phyloP scores from a whole-genome alignment of 2,888 invertebrate species.

The Chalcis sispes region DNA sequence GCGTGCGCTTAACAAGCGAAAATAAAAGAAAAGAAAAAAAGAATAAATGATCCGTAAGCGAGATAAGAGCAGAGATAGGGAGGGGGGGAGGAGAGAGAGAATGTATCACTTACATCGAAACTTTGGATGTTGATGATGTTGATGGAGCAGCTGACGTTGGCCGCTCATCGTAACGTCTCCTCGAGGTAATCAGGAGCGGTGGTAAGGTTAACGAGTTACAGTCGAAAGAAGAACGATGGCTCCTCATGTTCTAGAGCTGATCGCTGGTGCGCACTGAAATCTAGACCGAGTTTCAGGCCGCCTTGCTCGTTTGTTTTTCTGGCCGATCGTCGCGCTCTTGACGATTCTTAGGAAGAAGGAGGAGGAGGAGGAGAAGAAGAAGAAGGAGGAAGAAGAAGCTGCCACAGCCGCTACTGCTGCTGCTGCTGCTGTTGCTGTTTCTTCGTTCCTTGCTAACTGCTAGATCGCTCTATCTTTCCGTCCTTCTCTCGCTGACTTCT shows the following conservation, averaged over 20 bases:
- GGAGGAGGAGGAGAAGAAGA: too few species aligned
- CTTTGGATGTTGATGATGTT: conserved; percentile 65
- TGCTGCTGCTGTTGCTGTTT: neutral
- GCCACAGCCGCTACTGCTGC: neutral
- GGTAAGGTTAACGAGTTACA: conserved; percentile 6
- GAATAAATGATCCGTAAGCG: neutral
- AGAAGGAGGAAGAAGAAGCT: neutral
- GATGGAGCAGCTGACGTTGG: conserved; percentile 33
- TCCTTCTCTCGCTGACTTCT: too few species aligned
- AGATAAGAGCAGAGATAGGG: neutral
- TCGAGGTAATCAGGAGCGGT: conserved; percentile 20
- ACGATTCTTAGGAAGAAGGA: too few species aligned
- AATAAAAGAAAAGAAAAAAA: neutral
- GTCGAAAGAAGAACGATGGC: conserved; percentile 53
- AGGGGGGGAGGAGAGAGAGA: neutral
- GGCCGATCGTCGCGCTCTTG: conserved; percentile 27
- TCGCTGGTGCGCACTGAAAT: conserved; percentile 69
- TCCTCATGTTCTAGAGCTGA: conserved; percentile 63
- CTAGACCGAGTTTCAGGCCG: conserved; percentile 68
- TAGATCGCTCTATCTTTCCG: too few species aligned
- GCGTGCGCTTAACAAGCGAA: too few species aligned
- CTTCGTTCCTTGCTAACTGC: neutral
- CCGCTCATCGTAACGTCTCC: conserved; percentile 13
- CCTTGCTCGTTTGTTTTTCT: conserved; percentile 44
- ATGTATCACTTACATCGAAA: conserved; percentile 68